These are phyloP conservation scores for Euthynnus affinis DNA, from an alignment of 2,797 vertebrate genomes.

Conservation along the genomic window DNA sequence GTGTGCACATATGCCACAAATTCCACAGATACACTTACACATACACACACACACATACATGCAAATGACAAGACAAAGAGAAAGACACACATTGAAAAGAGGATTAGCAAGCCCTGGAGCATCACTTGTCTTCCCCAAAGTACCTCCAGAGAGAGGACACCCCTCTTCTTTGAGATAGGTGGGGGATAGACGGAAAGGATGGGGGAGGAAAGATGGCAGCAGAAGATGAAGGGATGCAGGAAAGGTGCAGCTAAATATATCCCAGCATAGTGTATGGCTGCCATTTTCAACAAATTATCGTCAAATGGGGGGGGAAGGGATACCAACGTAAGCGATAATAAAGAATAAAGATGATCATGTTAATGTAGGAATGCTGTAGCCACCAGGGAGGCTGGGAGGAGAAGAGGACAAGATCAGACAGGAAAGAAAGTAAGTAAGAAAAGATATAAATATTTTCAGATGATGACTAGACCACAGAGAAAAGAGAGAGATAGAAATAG, in stretches of 20 bases:
- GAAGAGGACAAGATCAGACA: slow-evolving; percentile 48
- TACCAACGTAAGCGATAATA: slow-evolving; percentile 33
- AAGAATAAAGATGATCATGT: slow-evolving; percentile 32
- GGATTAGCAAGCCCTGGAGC: slow-evolving; percentile 74
- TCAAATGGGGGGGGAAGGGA: slow-evolving; percentile 51
- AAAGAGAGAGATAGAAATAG: slow-evolving; percentile 58
- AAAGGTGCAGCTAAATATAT: slow-evolving; percentile 63
- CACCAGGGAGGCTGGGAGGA: slow-evolving; percentile 47
- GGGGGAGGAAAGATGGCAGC: slow-evolving; percentile 39
- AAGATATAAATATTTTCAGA: slow-evolving; percentile 60
- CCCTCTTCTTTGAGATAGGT: slow-evolving; percentile 35
- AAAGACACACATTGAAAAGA: slow-evolving; percentile 54
- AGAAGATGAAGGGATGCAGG: slow-evolving; percentile 49
- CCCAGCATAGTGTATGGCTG: slow-evolving; percentile 22
- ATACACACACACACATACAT: slow-evolving; percentile 74
- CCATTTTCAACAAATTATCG: slow-evolving; percentile 64
- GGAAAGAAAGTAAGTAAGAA: slow-evolving; percentile 50
- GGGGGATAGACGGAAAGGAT: slow-evolving; percentile 26
- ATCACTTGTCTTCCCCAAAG: slow-evolving; percentile 72
- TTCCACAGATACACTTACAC: slow-evolving; percentile 65
- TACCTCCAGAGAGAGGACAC: slow-evolving; percentile 62
- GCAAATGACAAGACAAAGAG: slow-evolving; percentile 74
- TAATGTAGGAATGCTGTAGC: slow-evolving; percentile 38
- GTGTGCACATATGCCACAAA: slow-evolving; percentile 55
- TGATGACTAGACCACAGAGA: slow-evolving; percentile 17